Evolutionary conservation across 2,888 invertebrate genomes (phyloP).

Genomic region (Seladonia tumulorum): DNA sequence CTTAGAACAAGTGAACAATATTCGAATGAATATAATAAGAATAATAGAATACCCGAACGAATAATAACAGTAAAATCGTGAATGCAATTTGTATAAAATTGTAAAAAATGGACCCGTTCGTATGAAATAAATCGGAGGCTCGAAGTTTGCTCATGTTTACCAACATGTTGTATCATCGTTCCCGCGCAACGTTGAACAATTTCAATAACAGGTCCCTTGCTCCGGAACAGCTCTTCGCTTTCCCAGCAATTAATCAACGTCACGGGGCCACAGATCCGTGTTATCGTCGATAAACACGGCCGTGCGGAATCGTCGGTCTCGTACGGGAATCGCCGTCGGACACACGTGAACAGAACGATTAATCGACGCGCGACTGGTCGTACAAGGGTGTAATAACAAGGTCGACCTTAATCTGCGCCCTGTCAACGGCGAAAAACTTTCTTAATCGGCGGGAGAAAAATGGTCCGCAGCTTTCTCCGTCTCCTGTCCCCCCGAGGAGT

Average conservation of each 20-base stretch:
- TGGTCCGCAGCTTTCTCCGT: background rate
- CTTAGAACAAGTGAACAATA: no score
- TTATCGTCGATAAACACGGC: background rate
- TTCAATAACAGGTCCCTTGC: background rate
- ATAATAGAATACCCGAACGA: no score
- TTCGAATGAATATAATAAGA: no score
- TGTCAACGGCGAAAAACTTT: conserved; percentile 7
- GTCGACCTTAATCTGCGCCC: conserved; percentile 8
- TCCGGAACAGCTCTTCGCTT: conserved; percentile 1
- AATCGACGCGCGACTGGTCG: background rate
- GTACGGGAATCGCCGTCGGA: conserved; percentile 1
- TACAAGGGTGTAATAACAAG: conserved; percentile 5
- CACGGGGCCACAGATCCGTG: background rate
- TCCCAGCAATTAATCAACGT: conserved; percentile 11
- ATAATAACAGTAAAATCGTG: background rate
- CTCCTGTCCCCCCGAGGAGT: background rate
- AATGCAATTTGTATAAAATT: background rate
- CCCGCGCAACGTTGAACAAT: background rate
- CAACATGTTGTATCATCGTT: background rate
- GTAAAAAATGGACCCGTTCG: background rate
- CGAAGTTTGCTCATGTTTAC: background rate
- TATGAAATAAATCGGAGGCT: background rate
- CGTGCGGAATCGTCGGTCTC: background rate
- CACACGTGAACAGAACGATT: conserved; percentile 7
- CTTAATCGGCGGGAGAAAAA: conserved; percentile 14